Percentiles rank a stretch among this genome's conserved stretches.
phyloP scores from a whole-genome alignment of 2,888 invertebrate species.

The Philereme transversata region DNA sequence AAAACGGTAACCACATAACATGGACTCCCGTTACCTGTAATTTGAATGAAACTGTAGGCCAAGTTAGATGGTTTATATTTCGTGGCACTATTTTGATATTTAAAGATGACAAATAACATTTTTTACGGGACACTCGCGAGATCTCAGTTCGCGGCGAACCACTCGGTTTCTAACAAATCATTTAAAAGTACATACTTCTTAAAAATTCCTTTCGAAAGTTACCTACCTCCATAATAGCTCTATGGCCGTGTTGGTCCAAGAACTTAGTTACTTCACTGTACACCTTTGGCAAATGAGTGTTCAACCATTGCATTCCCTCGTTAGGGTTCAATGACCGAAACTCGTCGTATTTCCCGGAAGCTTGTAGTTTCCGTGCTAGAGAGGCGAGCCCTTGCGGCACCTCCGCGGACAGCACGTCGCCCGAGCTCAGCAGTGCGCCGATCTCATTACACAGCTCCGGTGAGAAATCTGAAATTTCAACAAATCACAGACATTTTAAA shows the following conservation, averaged over 20 bases:
- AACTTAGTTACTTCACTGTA: constrained; percentile 82
- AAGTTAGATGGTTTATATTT: no score
- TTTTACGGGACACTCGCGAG: no score
- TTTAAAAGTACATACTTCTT: no score
- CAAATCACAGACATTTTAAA: no score
- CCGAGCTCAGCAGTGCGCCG: constrained; percentile 86
- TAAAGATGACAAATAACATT: no score
- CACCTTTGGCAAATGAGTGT: constrained; percentile 73
- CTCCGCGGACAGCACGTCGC: constrained; percentile 90
- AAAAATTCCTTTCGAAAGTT: not conserved
- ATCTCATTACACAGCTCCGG: constrained; percentile 88
- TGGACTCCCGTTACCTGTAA: no score
- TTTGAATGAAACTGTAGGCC: no score
- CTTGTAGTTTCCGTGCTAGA: constrained; percentile 67
- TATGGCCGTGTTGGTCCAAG: constrained; percentile 88
- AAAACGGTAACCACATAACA: no score
- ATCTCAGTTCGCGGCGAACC: no score
- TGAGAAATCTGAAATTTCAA: constrained; percentile 80
- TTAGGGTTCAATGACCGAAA: constrained; percentile 77
- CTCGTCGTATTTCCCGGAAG: constrained; percentile 69
- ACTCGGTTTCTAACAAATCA: no score
- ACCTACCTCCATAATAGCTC: constrained; percentile 85
- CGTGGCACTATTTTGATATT: no score
- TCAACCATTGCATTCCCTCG: constrained; percentile 84
- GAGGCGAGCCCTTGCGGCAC: constrained; percentile 84